Conservation (phyloP, 2,888 invertebrate species). For the Phymatocera aterrima region DNA sequence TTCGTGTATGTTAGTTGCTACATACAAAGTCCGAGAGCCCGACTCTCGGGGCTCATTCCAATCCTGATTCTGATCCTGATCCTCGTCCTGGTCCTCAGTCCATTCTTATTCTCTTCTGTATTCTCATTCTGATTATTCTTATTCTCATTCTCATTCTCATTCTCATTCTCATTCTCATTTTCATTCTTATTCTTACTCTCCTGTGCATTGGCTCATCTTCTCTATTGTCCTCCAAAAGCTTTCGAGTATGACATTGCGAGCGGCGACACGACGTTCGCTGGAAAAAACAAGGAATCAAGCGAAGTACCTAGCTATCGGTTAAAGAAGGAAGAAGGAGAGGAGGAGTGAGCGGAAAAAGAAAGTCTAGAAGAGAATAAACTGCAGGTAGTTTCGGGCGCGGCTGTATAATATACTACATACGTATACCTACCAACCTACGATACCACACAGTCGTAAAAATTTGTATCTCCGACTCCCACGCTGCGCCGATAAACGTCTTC, state of each 20-base stretch:
- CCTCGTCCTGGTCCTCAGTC: not conserved
- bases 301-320: not conserved
- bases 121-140: not conserved
- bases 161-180: not conserved
- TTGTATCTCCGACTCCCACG: conserved; percentile 13
- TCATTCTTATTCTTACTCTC: not conserved
- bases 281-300: not conserved
- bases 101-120: not conserved
- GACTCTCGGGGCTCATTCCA: not conserved
- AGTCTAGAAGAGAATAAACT: not conserved
- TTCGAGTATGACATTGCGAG: conserved; percentile 24
- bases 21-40: not conserved
- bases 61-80: conserved; percentile 20
- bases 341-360: not conserved
- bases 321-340: not conserved
- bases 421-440: too few relatives aligned
- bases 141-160: not conserved
- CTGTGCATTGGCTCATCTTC: not conserved
- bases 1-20: too few relatives aligned
- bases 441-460: conserved; percentile 27
- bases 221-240: conserved; percentile 29
- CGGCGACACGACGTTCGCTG: not conserved
- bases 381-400: conserved; percentile 15
- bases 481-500: not conserved
- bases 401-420: not conserved